Conservation (phyloP, 2,797 vertebrate genomes). For the Typhlichthys subterraneus region DNA sequence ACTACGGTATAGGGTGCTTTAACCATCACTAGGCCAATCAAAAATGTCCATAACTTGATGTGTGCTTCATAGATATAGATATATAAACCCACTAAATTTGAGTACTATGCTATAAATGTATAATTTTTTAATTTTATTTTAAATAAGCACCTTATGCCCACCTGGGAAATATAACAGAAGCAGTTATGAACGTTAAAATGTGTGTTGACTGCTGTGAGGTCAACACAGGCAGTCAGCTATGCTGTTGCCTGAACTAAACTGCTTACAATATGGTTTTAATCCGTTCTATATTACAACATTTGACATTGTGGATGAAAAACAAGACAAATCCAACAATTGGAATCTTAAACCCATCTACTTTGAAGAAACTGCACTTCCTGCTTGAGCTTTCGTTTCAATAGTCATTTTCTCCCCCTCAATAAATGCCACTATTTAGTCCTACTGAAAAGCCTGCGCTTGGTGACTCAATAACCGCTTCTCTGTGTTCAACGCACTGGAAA, state of each 20-base stretch:
- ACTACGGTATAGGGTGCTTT: slow-evolving; percentile 16
- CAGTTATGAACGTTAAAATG: slow-evolving; percentile 20
- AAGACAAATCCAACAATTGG: slow-evolving; percentile 21
- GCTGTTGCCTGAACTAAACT: slow-evolving; percentile 8
- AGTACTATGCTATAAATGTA: slow-evolving; percentile 38
- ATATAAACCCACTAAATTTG: slow-evolving; percentile 34
- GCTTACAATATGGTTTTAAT: slow-evolving; percentile 5
- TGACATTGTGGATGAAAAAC: slow-evolving; percentile 10
- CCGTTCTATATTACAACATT: slow-evolving; percentile 3
- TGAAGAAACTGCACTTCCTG: slow-evolving; percentile 50
- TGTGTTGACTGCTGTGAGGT: slow-evolving; percentile 17
- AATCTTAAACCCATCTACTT: slow-evolving; percentile 60
- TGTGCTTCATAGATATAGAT: slow-evolving; percentile 20
- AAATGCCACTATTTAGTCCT: slow-evolving; percentile 40
- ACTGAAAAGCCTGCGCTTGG: slow-evolving; percentile 38
- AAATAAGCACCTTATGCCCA: slow-evolving; percentile 47
- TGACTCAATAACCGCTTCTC: slow-evolving; percentile 35
- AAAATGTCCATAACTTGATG: slow-evolving; percentile 14
- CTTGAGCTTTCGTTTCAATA: slow-evolving; percentile 6
- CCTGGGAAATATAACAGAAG: slow-evolving; percentile 44
- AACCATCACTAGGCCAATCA: slow-evolving; percentile 36
- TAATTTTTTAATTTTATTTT: slow-evolving; percentile 22
- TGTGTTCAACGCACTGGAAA: slow-evolving; percentile 63
- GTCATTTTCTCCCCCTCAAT: slow-evolving; percentile 25
- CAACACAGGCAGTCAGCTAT: slow-evolving; percentile 25